These are phyloP conservation scores for Polydrusus pterygomalis DNA, from an alignment of 2,888 invertebrate species.

Conservation along the genomic window DNA sequence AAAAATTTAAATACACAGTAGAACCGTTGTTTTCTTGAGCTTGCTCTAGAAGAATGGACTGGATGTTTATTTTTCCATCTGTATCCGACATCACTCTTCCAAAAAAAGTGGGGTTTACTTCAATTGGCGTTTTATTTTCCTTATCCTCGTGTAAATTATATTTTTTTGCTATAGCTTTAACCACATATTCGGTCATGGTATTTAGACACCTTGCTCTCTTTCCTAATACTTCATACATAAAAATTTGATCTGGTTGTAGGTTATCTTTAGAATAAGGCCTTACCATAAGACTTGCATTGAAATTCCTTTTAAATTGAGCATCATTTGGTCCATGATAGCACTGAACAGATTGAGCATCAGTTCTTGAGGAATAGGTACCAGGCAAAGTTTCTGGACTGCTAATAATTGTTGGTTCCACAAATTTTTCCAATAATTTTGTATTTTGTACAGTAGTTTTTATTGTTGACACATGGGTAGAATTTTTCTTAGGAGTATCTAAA, in stretches of 20 bases:
- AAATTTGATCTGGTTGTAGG: slow-evolving; percentile 62
- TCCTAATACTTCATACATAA: slow-evolving; percentile 75
- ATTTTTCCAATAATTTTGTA: slow-evolving; percentile 27
- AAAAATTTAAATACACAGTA: slow-evolving; percentile 71
- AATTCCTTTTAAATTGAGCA: slow-evolving; percentile 51
- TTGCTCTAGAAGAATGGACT: slow-evolving; percentile 83
- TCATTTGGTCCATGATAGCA: slow-evolving; percentile 30
- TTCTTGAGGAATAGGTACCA: slow-evolving; percentile 34
- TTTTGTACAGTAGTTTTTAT: slow-evolving; percentile 42
- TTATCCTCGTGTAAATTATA: slow-evolving; percentile 60
- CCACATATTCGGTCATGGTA: slow-evolving; percentile 68
- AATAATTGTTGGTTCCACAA: slow-evolving; percentile 19
- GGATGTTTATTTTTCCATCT: slow-evolving; percentile 81
- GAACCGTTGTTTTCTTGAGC: slow-evolving; percentile 73
- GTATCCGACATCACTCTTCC: slow-evolving; percentile 87
- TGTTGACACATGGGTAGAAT: slow-evolving; percentile 5
- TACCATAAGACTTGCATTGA: slow-evolving; percentile 37
- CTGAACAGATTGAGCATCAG: slow-evolving; percentile 30
- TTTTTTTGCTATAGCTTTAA: slow-evolving; percentile 64
- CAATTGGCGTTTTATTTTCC: slow-evolving; percentile 42
- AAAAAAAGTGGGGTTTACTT: slow-evolving; percentile 13
- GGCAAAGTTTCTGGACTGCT: slow-evolving; percentile 32
- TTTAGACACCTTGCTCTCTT: slow-evolving; percentile 71
- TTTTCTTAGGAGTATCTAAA: slow-evolving; percentile 35
- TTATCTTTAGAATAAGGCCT: slow-evolving; percentile 51